phyloP scores from a whole-genome alignment of 1,140 invertebrate genomes.

The Drosophila persimilis region DNA sequence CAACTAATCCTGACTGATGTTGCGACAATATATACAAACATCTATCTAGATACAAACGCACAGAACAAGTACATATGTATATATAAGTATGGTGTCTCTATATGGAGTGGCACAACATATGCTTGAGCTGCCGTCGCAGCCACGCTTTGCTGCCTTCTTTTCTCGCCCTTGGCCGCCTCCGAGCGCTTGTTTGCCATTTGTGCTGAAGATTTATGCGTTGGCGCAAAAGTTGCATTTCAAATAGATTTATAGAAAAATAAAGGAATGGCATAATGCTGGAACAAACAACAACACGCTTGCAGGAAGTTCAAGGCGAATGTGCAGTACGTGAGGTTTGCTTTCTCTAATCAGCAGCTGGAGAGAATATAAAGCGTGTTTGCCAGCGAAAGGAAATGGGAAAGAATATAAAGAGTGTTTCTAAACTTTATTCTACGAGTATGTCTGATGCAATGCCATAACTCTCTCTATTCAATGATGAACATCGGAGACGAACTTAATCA shows the following conservation, averaged over 20 bases:
- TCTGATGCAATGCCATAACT: too few species aligned
- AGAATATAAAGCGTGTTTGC: not conserved
- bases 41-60: slow-evolving; percentile 40
- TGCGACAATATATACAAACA: slow-evolving; percentile 76
- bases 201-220: slow-evolving; percentile 72
- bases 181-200: slow-evolving; percentile 65
- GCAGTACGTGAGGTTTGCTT: slow-evolving; percentile 12
- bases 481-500: too few species aligned
- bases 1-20: slow-evolving; percentile 80
- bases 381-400: slow-evolving; percentile 1
- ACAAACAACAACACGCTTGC: slow-evolving; percentile 14
- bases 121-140: slow-evolving; percentile 68
- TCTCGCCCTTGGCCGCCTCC: slow-evolving; percentile 8
- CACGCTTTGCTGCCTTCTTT: slow-evolving; percentile 64
- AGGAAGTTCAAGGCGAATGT: slow-evolving; percentile 20
- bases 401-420: too few species aligned
- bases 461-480: too few species aligned
- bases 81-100: slow-evolving; percentile 2
- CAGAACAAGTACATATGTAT: slow-evolving; percentile 25
- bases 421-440: too few species aligned
- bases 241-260: slow-evolving; percentile 62
- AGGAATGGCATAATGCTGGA: slow-evolving; percentile 19
- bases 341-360: slow-evolving; percentile 18
- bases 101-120: slow-evolving; percentile 67
- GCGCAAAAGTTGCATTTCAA: slow-evolving; percentile 77